Percentiles rank a stretch among this genome's conserved stretches.
Conservation (phyloP, 2,888 invertebrate species). For the Drosophila sordidula region DNA sequence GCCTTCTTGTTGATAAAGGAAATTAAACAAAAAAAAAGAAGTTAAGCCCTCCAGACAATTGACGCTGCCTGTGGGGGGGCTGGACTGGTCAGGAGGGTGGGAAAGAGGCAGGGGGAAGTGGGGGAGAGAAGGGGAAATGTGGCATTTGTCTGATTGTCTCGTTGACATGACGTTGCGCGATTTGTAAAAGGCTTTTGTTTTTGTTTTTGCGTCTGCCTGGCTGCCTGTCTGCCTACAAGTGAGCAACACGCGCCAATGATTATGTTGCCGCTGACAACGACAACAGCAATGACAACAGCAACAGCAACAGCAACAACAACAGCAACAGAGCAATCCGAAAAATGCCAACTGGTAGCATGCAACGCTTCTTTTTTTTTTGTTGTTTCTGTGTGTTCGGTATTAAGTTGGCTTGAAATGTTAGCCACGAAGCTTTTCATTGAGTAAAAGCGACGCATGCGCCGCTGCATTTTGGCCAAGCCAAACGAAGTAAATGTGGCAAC, state of each 20-base stretch:
- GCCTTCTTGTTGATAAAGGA: conserved; percentile 73
- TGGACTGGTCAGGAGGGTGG: conserved; percentile 31
- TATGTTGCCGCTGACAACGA: conserved; percentile 72
- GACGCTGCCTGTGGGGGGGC: conserved; percentile 41
- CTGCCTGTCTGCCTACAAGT: conserved; percentile 63
- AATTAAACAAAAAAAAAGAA: conserved; percentile 64
- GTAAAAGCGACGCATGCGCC: conserved; percentile 72
- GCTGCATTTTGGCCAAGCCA: not conserved
- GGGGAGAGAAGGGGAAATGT: conserved; percentile 19
- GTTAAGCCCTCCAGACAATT: conserved; percentile 76
- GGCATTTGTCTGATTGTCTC: conserved; percentile 78
- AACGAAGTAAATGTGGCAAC: conserved; percentile 9
- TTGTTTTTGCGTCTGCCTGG: conserved; percentile 27
- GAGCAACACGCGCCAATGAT: conserved; percentile 79
- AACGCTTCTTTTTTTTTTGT: conserved; percentile 14
- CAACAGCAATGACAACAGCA: conserved; percentile 35
- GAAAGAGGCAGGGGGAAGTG: not conserved
- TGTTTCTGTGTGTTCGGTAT: conserved; percentile 47
- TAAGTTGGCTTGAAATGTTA: conserved; percentile 55
- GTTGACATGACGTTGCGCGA: conserved; percentile 76
- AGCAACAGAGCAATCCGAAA: conserved; percentile 59
- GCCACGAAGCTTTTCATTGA: conserved; percentile 72
- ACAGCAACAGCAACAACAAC: conserved; percentile 8
- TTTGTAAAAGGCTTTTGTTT: conserved; percentile 71
- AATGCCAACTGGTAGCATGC: conserved; percentile 23